phyloP scores from a whole-genome alignment of 2,888 invertebrate species.

The Heliconius cydno region DNA sequence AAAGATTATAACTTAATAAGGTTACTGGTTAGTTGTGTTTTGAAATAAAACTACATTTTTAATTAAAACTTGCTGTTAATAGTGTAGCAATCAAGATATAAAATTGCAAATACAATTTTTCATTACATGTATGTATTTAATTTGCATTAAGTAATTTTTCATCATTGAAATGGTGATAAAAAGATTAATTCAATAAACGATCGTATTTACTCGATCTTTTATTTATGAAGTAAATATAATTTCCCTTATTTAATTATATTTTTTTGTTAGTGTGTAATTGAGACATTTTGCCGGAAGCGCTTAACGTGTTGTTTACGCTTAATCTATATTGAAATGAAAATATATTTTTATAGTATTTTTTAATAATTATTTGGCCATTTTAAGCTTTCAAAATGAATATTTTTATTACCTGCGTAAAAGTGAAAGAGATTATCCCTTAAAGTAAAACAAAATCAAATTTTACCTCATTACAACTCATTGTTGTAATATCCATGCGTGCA shows the following conservation, averaged over 20 bases:
- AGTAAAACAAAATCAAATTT: not conserved
- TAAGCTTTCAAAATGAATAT: not conserved
- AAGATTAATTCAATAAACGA: not conserved
- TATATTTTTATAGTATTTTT: no score
- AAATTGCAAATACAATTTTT: no score
- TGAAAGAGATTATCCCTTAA: not conserved
- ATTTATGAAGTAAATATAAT: not conserved
- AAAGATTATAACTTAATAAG: no score
- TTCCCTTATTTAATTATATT: not conserved
- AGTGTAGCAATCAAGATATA: no score
- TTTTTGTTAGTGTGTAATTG: not conserved
- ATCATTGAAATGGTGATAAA: not conserved
- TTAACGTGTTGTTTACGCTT: not conserved
- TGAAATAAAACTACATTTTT: no score
- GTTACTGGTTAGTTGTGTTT: no score
- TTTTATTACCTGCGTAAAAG: not conserved
- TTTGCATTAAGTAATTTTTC: not conserved
- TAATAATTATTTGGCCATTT: not conserved
- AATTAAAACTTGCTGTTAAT: no score
- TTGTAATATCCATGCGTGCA: not conserved
- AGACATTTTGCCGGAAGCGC: constrained; percentile 5
- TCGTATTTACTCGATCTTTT: not conserved
- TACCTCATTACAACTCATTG: not conserved
- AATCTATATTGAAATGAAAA: no score
- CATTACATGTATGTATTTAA: no score